Percentiles rank a stretch among this genome's conserved stretches.
phyloP scores from a whole-genome alignment of 2,888 invertebrate species.

The Coelinius sp. region DNA sequence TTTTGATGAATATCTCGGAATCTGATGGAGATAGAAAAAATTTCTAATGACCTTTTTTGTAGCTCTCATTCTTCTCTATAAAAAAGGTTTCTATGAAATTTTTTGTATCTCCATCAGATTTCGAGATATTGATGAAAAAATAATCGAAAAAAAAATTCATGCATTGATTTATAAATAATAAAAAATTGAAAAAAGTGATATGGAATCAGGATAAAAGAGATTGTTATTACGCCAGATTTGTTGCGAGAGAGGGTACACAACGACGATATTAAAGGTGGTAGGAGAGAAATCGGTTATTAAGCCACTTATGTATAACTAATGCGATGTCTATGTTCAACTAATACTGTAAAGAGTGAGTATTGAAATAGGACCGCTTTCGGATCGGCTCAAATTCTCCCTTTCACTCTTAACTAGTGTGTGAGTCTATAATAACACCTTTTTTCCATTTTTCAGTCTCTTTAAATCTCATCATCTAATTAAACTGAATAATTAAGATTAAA shows the following conservation, averaged over 20 bases:
- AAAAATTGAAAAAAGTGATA: slow-evolving; percentile 23
- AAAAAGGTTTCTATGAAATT: too few species aligned
- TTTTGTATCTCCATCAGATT: too few species aligned
- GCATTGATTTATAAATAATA: too few species aligned
- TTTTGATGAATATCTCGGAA: too few species aligned
- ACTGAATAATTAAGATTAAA: too few species aligned
- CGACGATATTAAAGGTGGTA: slow-evolving; percentile 4
- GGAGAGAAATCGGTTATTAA: slow-evolving; percentile 43
- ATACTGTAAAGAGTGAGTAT: slow-evolving; percentile 7
- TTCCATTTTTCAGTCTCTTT: too few species aligned
- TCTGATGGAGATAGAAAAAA: too few species aligned
- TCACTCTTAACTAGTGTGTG: slow-evolving; percentile 37
- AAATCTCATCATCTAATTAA: too few species aligned
- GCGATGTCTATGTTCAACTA: slow-evolving; percentile 40
- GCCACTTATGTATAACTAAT: slow-evolving; percentile 41
- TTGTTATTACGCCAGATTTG: slow-evolving; percentile 45
- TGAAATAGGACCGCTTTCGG: slow-evolving; percentile 29
- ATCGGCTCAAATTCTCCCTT: slow-evolving; percentile 47
- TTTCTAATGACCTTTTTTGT: too few species aligned
- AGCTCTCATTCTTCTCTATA: too few species aligned
- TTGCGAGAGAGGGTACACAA: slow-evolving; percentile 18
- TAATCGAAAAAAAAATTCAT: too few species aligned
- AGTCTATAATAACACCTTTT: background rate
- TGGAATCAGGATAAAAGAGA: slow-evolving; percentile 48
- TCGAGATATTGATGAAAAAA: too few species aligned